Evolutionary conservation across 2,113 vertebrate species (phyloP).

Genomic region (Ptychochromis oligacanthus): DNA sequence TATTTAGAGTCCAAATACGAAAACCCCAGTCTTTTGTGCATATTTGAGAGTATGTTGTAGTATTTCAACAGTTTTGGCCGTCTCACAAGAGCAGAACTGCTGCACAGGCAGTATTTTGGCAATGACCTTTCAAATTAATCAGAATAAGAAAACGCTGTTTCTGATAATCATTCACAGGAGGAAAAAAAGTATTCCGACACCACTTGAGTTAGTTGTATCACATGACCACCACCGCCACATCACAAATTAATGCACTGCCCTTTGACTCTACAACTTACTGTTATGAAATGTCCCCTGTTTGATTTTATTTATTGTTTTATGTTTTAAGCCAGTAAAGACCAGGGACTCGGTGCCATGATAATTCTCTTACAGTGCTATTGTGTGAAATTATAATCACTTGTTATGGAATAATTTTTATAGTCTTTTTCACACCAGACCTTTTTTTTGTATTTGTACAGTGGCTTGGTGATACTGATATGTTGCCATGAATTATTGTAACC

Average conservation of each 20-base stretch:
- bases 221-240: conserved; percentile 34
- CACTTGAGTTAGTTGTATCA: conserved; percentile 33
- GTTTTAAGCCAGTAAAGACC: conserved; percentile 85
- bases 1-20: conserved; percentile 11
- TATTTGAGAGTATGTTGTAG: not conserved
- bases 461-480: conserved; percentile 91
- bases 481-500: conserved; percentile 95
- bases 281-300: conserved; percentile 72
- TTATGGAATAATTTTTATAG: conserved; percentile 89
- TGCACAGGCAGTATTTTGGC: conserved; percentile 11
- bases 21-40: not conserved
- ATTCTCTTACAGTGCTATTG: conserved; percentile 87
- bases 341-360: conserved; percentile 86
- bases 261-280: conserved; percentile 78
- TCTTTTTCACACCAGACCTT: conserved; percentile 85
- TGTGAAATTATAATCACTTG: conserved; percentile 88
- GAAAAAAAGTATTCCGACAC: not conserved
- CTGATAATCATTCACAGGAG: not conserved
- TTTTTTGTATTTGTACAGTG: conserved; percentile 92
- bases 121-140: not conserved
- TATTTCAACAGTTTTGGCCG: not conserved
- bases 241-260: conserved; percentile 82
- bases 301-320: conserved; percentile 68
- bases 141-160: not conserved
- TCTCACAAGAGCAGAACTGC: not conserved